A percentile compares a stretch with the other conserved stretches of the same genome.
Conservation (phyloP, 2,113 vertebrate species). For the Tauraco erythrolophus region DNA sequence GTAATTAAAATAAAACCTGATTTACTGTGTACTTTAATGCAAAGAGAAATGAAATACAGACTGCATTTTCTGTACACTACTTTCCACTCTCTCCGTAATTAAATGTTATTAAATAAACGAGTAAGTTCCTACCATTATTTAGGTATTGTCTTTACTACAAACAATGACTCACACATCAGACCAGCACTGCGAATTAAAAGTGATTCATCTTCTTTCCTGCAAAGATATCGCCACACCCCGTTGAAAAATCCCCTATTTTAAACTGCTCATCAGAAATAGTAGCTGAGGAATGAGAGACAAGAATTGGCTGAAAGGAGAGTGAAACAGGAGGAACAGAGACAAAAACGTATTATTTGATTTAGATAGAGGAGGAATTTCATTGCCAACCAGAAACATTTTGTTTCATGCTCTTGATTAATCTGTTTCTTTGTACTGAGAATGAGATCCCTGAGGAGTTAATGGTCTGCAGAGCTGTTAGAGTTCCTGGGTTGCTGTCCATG, state of each 20-base stretch:
- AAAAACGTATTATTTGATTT: neutral
- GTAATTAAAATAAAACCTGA: constrained; percentile 66
- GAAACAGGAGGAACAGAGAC: neutral
- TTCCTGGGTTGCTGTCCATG: neutral
- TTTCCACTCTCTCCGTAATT: neutral
- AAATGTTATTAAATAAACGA: constrained; percentile 55
- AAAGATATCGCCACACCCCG: neutral
- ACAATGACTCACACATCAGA: neutral
- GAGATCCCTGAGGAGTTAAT: neutral
- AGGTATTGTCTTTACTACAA: constrained; percentile 9
- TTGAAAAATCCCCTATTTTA: neutral
- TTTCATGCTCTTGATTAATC: neutral
- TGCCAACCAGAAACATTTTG: neutral
- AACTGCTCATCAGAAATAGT: neutral
- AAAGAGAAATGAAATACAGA: constrained; percentile 53
- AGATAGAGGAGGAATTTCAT: neutral
- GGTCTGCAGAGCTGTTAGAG: neutral
- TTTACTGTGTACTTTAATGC: constrained; percentile 14
- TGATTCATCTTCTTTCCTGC: neutral
- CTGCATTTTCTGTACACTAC: neutral
- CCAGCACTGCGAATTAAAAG: neutral
- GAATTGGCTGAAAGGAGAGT: neutral
- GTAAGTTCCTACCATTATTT: constrained; percentile 11
- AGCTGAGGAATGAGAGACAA: neutral
- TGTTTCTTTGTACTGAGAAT: neutral